Evolutionary conservation across 2,113 vertebrate species (phyloP).

Genomic region (Indicator maculatus): DNA sequence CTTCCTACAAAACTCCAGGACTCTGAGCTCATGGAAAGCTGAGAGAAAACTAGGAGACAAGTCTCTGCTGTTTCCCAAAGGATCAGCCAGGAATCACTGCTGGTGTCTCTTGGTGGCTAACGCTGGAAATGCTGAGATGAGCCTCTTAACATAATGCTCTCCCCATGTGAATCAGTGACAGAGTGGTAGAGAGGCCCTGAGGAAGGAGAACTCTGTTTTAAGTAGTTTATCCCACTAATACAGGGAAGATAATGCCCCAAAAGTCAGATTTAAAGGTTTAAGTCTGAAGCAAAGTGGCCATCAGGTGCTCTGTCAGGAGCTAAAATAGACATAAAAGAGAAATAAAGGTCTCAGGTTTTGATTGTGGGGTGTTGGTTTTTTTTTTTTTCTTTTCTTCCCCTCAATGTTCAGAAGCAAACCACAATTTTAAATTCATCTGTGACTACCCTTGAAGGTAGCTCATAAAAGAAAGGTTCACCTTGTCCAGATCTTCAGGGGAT

Average conservation of each 20-base stretch:
- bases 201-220: slow-evolving; percentile 8
- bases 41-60: neutral
- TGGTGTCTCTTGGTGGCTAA: neutral
- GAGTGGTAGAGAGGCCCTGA: neutral
- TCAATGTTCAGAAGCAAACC: neutral
- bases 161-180: neutral
- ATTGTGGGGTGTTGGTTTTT: neutral
- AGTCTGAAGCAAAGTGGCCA: neutral
- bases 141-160: neutral
- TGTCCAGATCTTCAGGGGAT: neutral
- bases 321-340: neutral
- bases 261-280: neutral
- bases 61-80: neutral
- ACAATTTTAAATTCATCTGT: neutral
- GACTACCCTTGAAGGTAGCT: neutral
- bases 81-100: neutral
- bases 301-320: neutral
- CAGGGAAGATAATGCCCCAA: neutral
- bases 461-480: neutral
- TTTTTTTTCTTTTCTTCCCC: neutral
- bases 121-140: neutral
- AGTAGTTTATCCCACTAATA: slow-evolving; percentile 19
- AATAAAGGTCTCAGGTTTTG: neutral
- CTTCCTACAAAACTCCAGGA: neutral
- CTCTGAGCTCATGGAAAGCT: neutral